Conservation (phyloP, 2,888 invertebrate genomes). For the Listrodromus nycthemerus region DNA sequence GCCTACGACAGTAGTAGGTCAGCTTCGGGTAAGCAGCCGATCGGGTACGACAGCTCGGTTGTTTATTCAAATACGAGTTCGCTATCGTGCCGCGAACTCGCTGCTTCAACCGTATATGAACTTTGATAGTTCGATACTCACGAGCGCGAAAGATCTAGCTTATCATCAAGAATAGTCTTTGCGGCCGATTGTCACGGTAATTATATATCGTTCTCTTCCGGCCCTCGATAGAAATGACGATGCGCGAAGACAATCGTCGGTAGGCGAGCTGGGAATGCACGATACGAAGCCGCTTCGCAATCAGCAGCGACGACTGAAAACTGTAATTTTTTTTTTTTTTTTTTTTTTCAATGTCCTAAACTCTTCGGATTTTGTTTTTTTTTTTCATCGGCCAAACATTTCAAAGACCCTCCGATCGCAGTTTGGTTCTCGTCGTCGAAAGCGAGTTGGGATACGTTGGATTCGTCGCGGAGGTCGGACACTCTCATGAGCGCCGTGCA, state of each 20-base stretch:
- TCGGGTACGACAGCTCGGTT: slow-evolving; percentile 7
- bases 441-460: neutral
- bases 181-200: slow-evolving; percentile 19
- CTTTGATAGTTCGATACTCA: neutral
- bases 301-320: too few species aligned
- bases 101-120: neutral
- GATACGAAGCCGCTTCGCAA: too few species aligned
- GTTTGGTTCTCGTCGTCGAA: too few species aligned
- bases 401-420: too few species aligned
- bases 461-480: neutral
- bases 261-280: too few species aligned
- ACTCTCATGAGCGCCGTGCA: slow-evolving; percentile 18
- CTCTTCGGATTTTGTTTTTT: too few species aligned
- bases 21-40: slow-evolving; percentile 23
- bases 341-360: too few species aligned
- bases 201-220: slow-evolving; percentile 2
- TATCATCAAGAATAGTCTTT: neutral
- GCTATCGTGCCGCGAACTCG: neutral
- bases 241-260: neutral
- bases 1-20: slow-evolving; percentile 33
- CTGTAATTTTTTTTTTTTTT: too few species aligned
- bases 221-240: slow-evolving; percentile 1
- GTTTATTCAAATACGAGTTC: slow-evolving; percentile 29
- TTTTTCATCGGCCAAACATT: too few species aligned
- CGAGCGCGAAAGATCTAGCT: neutral